Evolutionary conservation across 2,888 invertebrate genomes (phyloP), one percentile per base, ranked within the genome.

Genomic region (Pristionchus fissidentatus): DNA sequence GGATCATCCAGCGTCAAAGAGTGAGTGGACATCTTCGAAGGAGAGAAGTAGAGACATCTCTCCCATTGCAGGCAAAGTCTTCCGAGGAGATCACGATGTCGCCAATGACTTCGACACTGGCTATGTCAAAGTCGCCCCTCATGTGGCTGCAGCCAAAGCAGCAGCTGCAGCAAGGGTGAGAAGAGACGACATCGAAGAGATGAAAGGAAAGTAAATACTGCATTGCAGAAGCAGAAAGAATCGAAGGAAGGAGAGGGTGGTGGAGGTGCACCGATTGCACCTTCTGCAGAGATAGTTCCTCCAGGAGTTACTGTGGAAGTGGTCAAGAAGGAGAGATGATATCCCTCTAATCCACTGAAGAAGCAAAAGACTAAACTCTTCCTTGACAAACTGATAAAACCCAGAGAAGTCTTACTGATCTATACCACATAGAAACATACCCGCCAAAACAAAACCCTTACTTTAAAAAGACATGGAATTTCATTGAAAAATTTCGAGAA

Each of bases 311-410:
- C n/a, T n/a, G n/a, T n/a, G n/a, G n/a, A n/a, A n/a, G n/a, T n/a
- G 29, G 57, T 26, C 5, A 57, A 22, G 57, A 29, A 57, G 29
- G 57, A 57, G 26, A 57, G 29, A 57, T n/a, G 29, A 26, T 57
- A 26, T n/a, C n/a, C n/a, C n/a, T n/a, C n/a, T n/a, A n/a, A n/a
- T n/a, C n/a, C n/a, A 26, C n/a, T 29, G 57, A 57, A 57, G 57
- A 26, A 57, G 10, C 57, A 57, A 57, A n/a, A n/a, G 57, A 57
- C 22, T 26, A 57, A 57, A 57, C 57, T 57, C 57, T 22, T 4
- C 26, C 57, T 8, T 57, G 57, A 57, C 57, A 57, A 57, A 57
- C 26, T 57, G 57, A 57, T 57, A 57, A 57, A 57, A 57, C 57
- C 29, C 29, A 57, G 8, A 26, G 57, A 57, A 26, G 29, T 57